phyloP scores from a whole-genome alignment of 1,140 invertebrate species.

The Tetramorium alpestre region DNA sequence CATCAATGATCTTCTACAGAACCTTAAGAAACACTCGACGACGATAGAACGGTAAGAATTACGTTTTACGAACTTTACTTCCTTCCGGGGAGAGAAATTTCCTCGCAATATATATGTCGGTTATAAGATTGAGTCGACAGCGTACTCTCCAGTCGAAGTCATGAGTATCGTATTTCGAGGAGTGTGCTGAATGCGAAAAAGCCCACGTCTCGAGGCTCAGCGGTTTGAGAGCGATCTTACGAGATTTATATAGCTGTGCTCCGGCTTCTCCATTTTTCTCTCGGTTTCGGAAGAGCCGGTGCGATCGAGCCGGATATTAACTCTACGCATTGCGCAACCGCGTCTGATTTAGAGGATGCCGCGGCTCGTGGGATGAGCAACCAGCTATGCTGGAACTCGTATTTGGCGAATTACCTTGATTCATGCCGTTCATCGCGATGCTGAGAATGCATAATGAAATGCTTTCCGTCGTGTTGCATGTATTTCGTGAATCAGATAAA shows the following conservation, averaged over 20 bases:
- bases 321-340: background rate
- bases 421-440: background rate
- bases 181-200: background rate
- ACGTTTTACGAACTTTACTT: background rate
- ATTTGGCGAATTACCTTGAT: background rate
- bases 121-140: background rate
- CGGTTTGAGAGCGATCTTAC: background rate
- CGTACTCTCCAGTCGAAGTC: background rate
- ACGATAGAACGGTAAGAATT: background rate
- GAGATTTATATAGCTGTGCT: background rate
- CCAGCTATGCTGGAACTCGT: background rate
- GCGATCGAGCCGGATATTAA: slow-evolving; percentile 32
- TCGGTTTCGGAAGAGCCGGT: background rate
- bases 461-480: background rate
- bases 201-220: background rate
- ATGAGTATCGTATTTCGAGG: background rate
- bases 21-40: background rate
- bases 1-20: background rate
- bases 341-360: background rate
- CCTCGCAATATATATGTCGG: background rate
- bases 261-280: background rate
- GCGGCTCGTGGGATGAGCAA: background rate
- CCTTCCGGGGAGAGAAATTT: background rate
- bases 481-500: background rate
- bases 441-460: background rate